Evolutionary conservation across 2,113 vertebrate genomes (phyloP).

Genomic region (Clinocottus analis): DNA sequence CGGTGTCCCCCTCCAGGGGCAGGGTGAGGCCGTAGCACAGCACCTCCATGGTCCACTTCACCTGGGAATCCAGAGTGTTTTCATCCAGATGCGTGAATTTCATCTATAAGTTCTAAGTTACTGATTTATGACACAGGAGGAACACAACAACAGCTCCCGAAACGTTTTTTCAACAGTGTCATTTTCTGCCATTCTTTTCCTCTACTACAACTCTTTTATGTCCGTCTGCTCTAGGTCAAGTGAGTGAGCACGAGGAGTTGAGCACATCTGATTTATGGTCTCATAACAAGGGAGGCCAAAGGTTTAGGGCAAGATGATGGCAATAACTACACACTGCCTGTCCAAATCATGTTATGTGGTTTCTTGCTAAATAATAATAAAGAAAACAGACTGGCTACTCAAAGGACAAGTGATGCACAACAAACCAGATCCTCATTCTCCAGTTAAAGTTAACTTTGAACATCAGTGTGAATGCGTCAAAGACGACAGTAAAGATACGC

Average conservation of each 20-base stretch:
- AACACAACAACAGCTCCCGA: neutral
- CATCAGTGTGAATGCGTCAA: neutral
- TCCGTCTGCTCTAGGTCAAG: neutral
- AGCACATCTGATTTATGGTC: conserved; percentile 16
- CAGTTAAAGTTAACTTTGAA: neutral
- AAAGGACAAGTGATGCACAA: neutral
- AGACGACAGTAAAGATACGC: neutral
- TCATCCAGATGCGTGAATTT: neutral
- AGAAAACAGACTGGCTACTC: neutral
- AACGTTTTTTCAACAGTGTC: neutral
- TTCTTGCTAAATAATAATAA: neutral
- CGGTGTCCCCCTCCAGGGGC: conserved; percentile 94
- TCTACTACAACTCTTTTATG: neutral
- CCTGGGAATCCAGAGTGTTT: conserved; percentile 75
- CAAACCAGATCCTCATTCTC: neutral
- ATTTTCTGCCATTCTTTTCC: conserved; percentile 4
- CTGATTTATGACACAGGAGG: neutral
- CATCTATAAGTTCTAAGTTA: neutral
- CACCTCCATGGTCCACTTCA: conserved; percentile 99
- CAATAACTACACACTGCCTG: neutral
- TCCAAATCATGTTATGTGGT: neutral
- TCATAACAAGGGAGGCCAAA: conserved; percentile 21
- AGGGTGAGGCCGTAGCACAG: conserved; percentile 95
- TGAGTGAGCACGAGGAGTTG: neutral
- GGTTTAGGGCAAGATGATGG: conserved; percentile 2